Base-by-base conservation (phyloP, 2,797 vertebrate species). In the Arrhamphus sclerolepis region DNA sequence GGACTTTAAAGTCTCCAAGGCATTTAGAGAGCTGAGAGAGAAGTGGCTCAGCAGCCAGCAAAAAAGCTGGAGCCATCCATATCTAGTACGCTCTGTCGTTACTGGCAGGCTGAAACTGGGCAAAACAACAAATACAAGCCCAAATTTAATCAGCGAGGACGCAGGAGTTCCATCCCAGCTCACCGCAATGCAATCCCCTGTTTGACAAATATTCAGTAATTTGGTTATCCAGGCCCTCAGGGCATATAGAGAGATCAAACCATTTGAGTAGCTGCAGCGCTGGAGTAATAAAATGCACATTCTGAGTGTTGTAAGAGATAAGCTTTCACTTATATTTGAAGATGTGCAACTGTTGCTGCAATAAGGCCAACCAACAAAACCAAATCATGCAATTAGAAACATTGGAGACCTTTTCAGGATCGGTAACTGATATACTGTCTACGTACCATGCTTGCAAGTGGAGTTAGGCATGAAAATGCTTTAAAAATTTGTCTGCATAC, bases 111-210 rank as follows among this genome's bases (percentile, higher is more conserved):
- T 29, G n/a, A 6, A 43, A 70, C 19, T 53, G 19, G 34, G 62
- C 50, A 51, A 72, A 76, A 21, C 51, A 59, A 59, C 69, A 78
- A 51, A 77, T n/a, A 66, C 6, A 58, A 60, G 29, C 54, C 50
- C 31, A 43, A 58, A 74, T 54, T 29, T 47, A 71, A 78, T 75
- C 43, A 66, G 19, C 14, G 41, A 39, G 58, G 47, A 52, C 13
- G 44, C 39, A 20, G 42, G 28, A 58, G 31, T 40, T 62, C 29
- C 50, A 72, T 75, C 53, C 40, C 8, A 18, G 38, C 46, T 46
- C 50, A 3, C 29, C 26, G 56, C 67, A 58, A 20, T 31, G 14
- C 28, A 21, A 34, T 31, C 28, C 22, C 51, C 62, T 46, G 47
- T 22, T 60, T 47, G 29, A 44, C 60, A 57, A 53, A 71, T 38